A percentile compares a stretch with the other conserved stretches of the same genome.
phyloP scores from a whole-genome alignment of 2,797 vertebrate genomes.

The Falco novaeseelandiae region DNA sequence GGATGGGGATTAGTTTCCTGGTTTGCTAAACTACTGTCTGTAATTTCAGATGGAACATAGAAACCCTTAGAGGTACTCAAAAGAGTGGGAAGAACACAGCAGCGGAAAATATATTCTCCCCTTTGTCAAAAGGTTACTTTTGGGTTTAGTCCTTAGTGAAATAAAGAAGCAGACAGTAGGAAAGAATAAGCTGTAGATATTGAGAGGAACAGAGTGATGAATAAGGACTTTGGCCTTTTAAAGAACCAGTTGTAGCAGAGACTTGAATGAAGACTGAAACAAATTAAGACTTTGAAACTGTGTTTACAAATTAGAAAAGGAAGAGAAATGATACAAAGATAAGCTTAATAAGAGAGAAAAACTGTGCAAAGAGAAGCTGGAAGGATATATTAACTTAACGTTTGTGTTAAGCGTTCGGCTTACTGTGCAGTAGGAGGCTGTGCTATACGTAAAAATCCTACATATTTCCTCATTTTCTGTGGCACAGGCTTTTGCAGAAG shows the following conservation, averaged over 20 bases:
- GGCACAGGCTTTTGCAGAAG: background rate
- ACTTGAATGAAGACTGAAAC: background rate
- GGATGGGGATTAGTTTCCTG: background rate
- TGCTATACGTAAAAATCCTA: background rate
- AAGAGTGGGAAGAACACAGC: background rate
- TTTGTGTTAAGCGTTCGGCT: background rate
- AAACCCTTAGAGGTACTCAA: background rate
- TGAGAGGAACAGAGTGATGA: background rate
- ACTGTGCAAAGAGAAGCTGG: background rate
- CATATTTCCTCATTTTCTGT: background rate
- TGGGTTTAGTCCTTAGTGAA: background rate
- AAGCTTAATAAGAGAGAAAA: background rate
- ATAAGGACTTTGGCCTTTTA: background rate
- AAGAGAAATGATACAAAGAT: background rate
- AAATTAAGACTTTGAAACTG: background rate
- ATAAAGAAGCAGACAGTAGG: background rate
- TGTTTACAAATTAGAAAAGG: background rate
- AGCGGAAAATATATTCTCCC: background rate
- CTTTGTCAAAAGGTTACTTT: background rate
- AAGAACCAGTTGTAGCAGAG: background rate
- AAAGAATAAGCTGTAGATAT: background rate
- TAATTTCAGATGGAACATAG: background rate
- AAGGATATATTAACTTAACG: background rate
- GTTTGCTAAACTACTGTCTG: background rate
- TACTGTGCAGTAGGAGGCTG: background rate